Percentiles rank a stretch among this genome's conserved stretches.
These are phyloP conservation scores for Argentina silus DNA, from an alignment of 2,797 vertebrate genomes.

Conservation along the genomic window DNA sequence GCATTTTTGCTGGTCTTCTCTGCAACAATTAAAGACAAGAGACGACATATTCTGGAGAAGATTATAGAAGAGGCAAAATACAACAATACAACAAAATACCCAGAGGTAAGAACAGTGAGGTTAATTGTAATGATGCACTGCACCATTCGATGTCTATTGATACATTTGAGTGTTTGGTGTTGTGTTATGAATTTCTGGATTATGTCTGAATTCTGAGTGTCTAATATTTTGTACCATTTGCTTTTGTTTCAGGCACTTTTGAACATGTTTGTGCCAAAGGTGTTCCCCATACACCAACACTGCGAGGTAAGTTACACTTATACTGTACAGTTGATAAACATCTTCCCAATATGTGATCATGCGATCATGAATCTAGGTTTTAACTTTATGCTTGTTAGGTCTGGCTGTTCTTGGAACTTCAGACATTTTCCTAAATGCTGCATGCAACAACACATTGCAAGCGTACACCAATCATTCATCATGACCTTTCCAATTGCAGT, in stretches of 20 bases:
- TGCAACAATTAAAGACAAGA: not conserved
- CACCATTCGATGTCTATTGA: not conserved
- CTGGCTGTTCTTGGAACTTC: no score
- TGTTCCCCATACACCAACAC: not conserved
- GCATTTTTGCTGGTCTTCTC: not conserved
- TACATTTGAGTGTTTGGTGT: not conserved
- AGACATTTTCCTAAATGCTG: no score
- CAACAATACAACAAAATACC: not conserved
- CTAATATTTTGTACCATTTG: not conserved
- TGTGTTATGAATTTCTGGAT: no score
- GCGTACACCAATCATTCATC: no score
- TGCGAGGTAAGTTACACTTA: not conserved
- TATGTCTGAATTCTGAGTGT: not conserved
- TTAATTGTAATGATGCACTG: not conserved
- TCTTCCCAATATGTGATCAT: not conserved
- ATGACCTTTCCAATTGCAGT: no score
- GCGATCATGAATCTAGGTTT: not conserved
- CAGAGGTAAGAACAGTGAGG: not conserved
- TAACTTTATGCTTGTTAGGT: no score
- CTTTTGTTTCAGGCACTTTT: not conserved
- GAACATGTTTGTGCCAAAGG: not conserved
- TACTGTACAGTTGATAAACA: not conserved
- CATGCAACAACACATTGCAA: no score
- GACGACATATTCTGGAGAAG: not conserved
- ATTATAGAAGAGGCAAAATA: not conserved